phyloP scores from a whole-genome alignment of 2,113 vertebrate genomes.

The Tor tambroides region DNA sequence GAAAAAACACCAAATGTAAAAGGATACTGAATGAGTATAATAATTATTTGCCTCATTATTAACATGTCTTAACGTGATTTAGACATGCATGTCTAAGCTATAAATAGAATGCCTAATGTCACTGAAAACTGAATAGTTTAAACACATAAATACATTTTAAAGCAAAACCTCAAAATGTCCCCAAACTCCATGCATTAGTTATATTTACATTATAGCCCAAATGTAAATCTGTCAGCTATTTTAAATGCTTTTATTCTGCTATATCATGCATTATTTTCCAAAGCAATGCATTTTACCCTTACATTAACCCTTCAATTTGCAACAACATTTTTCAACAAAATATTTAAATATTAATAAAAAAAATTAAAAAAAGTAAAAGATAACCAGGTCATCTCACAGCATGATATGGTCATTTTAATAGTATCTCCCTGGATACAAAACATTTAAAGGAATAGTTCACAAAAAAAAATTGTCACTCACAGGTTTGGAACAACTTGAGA shows the following conservation, averaged over 20 bases:
- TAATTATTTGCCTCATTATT: neutral
- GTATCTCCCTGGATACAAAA: neutral
- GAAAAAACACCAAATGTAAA: neutral
- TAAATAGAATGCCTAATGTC: neutral
- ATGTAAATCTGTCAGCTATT: neutral
- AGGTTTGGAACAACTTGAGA: too few relatives aligned
- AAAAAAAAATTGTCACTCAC: too few relatives aligned
- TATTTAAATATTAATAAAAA: neutral
- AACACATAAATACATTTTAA: neutral
- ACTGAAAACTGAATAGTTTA: neutral
- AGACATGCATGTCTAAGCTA: neutral
- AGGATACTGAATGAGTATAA: neutral
- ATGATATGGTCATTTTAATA: neutral
- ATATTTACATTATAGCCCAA: too few relatives aligned
- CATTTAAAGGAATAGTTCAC: neutral
- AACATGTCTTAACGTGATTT: neutral
- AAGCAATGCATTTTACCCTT: neutral
- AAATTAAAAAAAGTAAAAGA: neutral
- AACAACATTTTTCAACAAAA: neutral
- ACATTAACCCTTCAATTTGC: neutral
- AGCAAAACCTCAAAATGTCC: neutral
- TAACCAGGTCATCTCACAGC: too few relatives aligned
- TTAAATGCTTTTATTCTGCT: neutral
- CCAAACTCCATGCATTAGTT: neutral
- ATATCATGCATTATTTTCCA: neutral